Conservation (phyloP, 2,797 vertebrate genomes). For the Microcaecilia unicolor region DNA sequence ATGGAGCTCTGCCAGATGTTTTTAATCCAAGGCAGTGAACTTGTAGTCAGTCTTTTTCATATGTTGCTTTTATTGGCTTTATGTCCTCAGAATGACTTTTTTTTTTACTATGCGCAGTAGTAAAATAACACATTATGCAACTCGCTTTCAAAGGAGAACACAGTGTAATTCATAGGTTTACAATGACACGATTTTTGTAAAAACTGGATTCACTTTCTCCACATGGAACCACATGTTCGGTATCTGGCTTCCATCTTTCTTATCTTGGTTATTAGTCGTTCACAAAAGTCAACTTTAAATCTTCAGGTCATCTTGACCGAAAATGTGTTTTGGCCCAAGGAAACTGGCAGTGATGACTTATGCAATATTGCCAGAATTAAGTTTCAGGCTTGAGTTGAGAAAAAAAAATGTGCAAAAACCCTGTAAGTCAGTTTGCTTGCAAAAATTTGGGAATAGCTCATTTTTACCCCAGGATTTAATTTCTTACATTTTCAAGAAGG, state of each 20-base stretch:
- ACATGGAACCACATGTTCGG: constrained; percentile 15
- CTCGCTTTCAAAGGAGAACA: constrained; percentile 46
- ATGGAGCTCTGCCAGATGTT: constrained; percentile 42
- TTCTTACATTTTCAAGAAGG: too few species aligned
- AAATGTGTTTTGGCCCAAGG: too few species aligned
- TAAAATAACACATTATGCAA: constrained; percentile 62
- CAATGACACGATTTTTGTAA: constrained; percentile 21
- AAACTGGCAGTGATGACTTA: too few species aligned
- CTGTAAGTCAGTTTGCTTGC: too few species aligned
- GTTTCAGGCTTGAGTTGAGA: too few species aligned
- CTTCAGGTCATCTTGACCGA: too few species aligned
- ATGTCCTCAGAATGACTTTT: constrained; percentile 38
- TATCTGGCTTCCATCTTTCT: too few species aligned
- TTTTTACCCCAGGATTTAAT: too few species aligned
- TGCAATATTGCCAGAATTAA: too few species aligned
- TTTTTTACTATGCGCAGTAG: constrained; percentile 51
- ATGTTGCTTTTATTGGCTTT: constrained; percentile 52
- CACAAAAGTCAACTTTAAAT: not conserved
- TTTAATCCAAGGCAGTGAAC: constrained; percentile 52
- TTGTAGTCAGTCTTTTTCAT: constrained; percentile 52
- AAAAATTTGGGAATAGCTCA: too few species aligned
- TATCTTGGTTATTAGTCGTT: not conserved
- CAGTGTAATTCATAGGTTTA: constrained; percentile 46
- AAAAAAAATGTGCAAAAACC: too few species aligned
- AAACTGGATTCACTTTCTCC: constrained; percentile 1